Evolutionary conservation across 2,888 invertebrate species (phyloP).

Genomic region (Nycteola revayana): DNA sequence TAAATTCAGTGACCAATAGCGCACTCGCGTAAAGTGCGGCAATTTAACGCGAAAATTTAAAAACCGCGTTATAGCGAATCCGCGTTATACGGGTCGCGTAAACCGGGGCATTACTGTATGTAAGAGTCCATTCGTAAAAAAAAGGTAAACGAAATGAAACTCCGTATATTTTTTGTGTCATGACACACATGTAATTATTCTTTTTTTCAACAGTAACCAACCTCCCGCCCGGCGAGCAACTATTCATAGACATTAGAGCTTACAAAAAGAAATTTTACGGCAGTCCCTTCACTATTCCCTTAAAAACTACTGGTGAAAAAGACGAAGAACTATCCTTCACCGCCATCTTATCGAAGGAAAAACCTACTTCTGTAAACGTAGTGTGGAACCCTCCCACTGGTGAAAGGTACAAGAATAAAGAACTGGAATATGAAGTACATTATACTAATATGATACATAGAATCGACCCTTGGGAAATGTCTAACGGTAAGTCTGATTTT

Average conservation of each 20-base stretch:
- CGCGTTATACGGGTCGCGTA: no score
- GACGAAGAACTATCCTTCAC: slow-evolving; percentile 78
- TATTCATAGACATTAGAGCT: slow-evolving; percentile 83
- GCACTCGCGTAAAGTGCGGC: no score
- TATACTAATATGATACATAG: slow-evolving; percentile 79
- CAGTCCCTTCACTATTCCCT: slow-evolving; percentile 66
- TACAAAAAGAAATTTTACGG: slow-evolving; percentile 82
- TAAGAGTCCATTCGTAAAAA: no score
- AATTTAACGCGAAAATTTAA: no score
- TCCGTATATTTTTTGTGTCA: no score
- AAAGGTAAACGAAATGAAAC: no score
- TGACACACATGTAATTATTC: no score
- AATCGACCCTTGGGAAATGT: slow-evolving; percentile 62
- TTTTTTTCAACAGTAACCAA: slow-evolving; percentile 64
- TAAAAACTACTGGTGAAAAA: slow-evolving; percentile 71
- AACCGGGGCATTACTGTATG: no score
- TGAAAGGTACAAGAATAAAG: slow-evolving; percentile 65
- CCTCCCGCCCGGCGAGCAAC: slow-evolving; percentile 75
- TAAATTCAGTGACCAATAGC: no score
- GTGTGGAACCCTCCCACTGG: slow-evolving; percentile 85
- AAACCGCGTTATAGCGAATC: no score
- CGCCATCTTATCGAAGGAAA: slow-evolving; percentile 74
- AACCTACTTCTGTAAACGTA: slow-evolving; percentile 84
- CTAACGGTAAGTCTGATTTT: slow-evolving; percentile 84
- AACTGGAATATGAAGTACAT: slow-evolving; percentile 85